Conservation (phyloP, 2,797 vertebrate species). For the Fistularia commersonii region DNA sequence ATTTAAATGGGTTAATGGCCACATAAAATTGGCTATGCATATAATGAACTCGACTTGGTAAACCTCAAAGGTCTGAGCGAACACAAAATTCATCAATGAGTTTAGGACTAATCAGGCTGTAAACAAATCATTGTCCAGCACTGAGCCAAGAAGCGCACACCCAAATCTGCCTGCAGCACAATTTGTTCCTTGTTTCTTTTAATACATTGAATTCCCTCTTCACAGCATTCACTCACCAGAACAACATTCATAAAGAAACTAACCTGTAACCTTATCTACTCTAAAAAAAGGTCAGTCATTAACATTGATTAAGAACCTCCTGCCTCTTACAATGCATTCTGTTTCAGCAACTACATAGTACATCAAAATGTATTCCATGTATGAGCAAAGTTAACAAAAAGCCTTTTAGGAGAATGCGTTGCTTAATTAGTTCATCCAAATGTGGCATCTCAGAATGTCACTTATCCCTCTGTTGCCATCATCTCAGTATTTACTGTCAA, state of each 20-base stretch:
- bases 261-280: slow-evolving; percentile 6
- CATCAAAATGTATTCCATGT: slow-evolving; percentile 20
- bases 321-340: slow-evolving; percentile 10
- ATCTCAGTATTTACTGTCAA: slow-evolving; percentile 20
- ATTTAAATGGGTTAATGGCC: slow-evolving; percentile 39
- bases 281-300: slow-evolving; percentile 12
- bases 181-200: slow-evolving; percentile 23
- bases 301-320: slow-evolving; percentile 17
- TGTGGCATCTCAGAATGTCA: slow-evolving; percentile 25
- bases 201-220: slow-evolving; percentile 3
- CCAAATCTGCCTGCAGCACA: background rate
- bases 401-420: slow-evolving; percentile 46
- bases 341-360: slow-evolving; percentile 19
- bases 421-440: slow-evolving; percentile 50
- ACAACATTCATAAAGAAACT: slow-evolving; percentile 4
- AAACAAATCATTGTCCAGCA: slow-evolving; percentile 33
- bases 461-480: slow-evolving; percentile 10
- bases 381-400: slow-evolving; percentile 41
- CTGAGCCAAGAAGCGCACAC: slow-evolving; percentile 2
- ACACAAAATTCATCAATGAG: slow-evolving; percentile 44
- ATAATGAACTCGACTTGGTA: slow-evolving; percentile 50
- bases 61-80: slow-evolving; percentile 28
- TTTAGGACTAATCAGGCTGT: slow-evolving; percentile 38
- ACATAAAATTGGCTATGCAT: slow-evolving; percentile 28
- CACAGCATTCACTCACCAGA: slow-evolving; percentile 1